Conservation (phyloP, 2,113 vertebrate species). For the Larimichthys crocea region DNA sequence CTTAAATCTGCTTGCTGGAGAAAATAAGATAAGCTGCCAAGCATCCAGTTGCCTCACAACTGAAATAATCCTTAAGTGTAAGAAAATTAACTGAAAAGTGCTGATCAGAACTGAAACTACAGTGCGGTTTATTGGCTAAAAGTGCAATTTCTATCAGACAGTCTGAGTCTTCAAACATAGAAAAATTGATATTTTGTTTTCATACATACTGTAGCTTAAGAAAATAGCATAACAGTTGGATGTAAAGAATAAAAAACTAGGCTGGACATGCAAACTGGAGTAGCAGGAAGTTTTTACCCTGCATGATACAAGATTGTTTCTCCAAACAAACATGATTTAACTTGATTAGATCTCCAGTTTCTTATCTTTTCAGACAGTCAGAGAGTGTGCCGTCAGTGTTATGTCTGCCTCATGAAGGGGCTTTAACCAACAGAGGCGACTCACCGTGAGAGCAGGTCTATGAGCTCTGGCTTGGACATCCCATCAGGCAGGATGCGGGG, state of each 20-base stretch:
- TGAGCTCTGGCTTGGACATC: slow-evolving; percentile 96
- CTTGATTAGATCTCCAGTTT: background rate
- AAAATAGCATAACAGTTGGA: background rate
- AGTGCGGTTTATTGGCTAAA: background rate
- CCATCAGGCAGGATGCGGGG: slow-evolving; percentile 96
- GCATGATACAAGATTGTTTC: background rate
- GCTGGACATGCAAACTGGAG: background rate
- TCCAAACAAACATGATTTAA: slow-evolving; percentile 13
- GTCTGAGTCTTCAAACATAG: background rate
- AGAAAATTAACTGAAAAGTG: background rate
- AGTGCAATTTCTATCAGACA: background rate
- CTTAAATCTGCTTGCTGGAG: background rate
- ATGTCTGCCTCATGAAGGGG: background rate
- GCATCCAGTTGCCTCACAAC: background rate
- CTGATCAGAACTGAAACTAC: background rate
- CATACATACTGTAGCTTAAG: background rate
- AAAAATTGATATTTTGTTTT: background rate
- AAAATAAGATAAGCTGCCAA: background rate
- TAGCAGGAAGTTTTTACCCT: slow-evolving; percentile 11
- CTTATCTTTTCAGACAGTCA: background rate
- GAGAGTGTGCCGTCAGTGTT: background rate
- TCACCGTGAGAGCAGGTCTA: slow-evolving; percentile 89
- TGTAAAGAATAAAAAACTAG: background rate
- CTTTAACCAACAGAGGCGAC: slow-evolving; percentile 3
- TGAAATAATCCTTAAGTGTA: background rate